Evolutionary conservation across 2,888 invertebrate species (phyloP).

Genomic region (Caenorhabditis virilis): DNA sequence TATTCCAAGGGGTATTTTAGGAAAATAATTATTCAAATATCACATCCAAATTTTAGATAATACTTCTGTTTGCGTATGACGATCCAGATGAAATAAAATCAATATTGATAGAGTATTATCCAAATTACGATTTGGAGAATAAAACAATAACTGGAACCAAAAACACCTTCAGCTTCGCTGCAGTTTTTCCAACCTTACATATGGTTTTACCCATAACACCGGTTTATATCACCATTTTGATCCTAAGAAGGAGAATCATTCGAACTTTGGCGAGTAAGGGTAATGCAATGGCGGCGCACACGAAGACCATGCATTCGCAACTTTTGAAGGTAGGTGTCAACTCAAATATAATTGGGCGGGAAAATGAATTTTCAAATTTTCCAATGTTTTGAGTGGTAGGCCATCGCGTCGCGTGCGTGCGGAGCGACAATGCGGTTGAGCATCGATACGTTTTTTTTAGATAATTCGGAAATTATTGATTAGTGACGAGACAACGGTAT

Average conservation of each 20-base stretch:
- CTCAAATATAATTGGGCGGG: too few species aligned
- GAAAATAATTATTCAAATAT: too few species aligned
- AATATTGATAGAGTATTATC: constrained; percentile 21
- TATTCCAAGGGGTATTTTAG: not conserved
- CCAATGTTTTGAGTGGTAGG: too few species aligned
- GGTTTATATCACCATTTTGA: constrained; percentile 9
- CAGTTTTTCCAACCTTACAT: constrained; percentile 23
- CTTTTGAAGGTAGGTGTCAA: not conserved
- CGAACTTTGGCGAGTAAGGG: constrained; percentile 5
- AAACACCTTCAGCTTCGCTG: constrained; percentile 8
- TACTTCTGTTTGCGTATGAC: too few species aligned
- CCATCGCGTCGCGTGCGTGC: too few species aligned
- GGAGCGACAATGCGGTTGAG: too few species aligned
- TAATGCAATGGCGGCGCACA: not conserved
- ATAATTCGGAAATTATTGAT: too few species aligned
- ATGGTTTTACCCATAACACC: constrained; percentile 20
- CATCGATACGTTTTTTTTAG: too few species aligned
- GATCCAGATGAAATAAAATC: too few species aligned
- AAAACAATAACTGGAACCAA: constrained; percentile 12
- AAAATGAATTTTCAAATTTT: too few species aligned
- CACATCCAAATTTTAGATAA: too few species aligned
- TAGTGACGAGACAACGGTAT: too few species aligned
- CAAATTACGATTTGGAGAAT: constrained; percentile 27
- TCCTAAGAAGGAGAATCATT: constrained; percentile 13
- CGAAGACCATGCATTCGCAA: not conserved